Percentiles rank a stretch among this genome's conserved stretches.
These are phyloP conservation scores for Ptilorrhoa leucosticta DNA, from an alignment of 2,113 vertebrate genomes.

Conservation along the genomic window DNA sequence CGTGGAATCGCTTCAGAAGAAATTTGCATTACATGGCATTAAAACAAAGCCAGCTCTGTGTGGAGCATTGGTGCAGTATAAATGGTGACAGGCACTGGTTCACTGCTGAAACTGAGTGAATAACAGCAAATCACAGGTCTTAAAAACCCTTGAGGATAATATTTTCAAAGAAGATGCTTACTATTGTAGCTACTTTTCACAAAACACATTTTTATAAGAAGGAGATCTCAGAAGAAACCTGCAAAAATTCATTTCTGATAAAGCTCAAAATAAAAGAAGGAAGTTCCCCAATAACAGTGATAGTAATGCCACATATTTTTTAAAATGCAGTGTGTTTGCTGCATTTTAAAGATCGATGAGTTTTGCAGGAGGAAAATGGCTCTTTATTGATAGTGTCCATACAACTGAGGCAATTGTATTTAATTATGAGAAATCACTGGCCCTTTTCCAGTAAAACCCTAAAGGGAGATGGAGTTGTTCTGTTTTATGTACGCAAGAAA, in stretches of 20 bases:
- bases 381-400: neutral
- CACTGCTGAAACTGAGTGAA: neutral
- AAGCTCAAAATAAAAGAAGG: neutral
- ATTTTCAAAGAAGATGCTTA: neutral
- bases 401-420: neutral
- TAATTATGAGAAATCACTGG: slow-evolving; percentile 12
- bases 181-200: neutral
- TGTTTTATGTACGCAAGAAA: neutral
- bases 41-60: neutral
- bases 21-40: neutral
- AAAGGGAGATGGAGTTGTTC: neutral
- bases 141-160: neutral
- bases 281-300: neutral
- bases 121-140: neutral
- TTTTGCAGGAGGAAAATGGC: neutral
- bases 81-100: neutral
- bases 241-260: neutral
- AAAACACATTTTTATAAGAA: neutral
- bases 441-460: neutral
- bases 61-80: neutral
- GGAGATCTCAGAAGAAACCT: neutral
- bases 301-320: neutral
- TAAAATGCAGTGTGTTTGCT: neutral
- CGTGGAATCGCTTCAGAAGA: neutral
- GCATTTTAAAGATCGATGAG: neutral